Conservation (phyloP, 2,888 invertebrate species). For the Iselma pallidipennis region DNA sequence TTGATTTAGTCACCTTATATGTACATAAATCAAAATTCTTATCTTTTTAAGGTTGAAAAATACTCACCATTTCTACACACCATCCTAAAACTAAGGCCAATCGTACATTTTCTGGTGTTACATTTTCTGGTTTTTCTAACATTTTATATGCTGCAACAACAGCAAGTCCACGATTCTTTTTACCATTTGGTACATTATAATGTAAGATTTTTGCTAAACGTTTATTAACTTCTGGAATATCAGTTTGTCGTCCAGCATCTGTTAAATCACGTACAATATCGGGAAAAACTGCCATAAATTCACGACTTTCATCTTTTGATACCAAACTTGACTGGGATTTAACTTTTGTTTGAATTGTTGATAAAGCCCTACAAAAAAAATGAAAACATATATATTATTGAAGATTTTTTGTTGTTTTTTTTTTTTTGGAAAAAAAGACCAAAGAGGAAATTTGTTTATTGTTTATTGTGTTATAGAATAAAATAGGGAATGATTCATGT, state of each 20-base stretch:
- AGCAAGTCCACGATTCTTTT: slow-evolving; percentile 78
- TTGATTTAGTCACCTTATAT: background rate
- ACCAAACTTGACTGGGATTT: slow-evolving; percentile 64
- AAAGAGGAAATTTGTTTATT: background rate
- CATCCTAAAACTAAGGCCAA: slow-evolving; percentile 87
- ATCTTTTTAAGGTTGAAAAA: slow-evolving; percentile 6
- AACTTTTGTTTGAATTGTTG: slow-evolving; percentile 65
- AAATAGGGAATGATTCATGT: slow-evolving; percentile 3
- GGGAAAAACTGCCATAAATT: slow-evolving; percentile 88
- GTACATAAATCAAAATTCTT: background rate
- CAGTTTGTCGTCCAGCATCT: slow-evolving; percentile 73
- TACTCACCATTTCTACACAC: slow-evolving; percentile 91
- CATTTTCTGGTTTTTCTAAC: slow-evolving; percentile 66
- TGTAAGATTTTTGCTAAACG: slow-evolving; percentile 74
- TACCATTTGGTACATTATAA: slow-evolving; percentile 91
- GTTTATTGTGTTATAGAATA: background rate
- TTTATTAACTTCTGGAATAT: slow-evolving; percentile 78
- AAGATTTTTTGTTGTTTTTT: slow-evolving; percentile 9
- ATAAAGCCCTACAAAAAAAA: slow-evolving; percentile 56
- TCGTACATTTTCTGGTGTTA: slow-evolving; percentile 77
- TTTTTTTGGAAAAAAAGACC: background rate
- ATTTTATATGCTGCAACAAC: slow-evolving; percentile 76
- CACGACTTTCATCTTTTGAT: slow-evolving; percentile 81
- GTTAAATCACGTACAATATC: slow-evolving; percentile 84
- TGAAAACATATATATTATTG: background rate